These are phyloP conservation scores for Drosophila monieri DNA, from an alignment of 2,888 invertebrate genomes.

Conservation along the genomic window DNA sequence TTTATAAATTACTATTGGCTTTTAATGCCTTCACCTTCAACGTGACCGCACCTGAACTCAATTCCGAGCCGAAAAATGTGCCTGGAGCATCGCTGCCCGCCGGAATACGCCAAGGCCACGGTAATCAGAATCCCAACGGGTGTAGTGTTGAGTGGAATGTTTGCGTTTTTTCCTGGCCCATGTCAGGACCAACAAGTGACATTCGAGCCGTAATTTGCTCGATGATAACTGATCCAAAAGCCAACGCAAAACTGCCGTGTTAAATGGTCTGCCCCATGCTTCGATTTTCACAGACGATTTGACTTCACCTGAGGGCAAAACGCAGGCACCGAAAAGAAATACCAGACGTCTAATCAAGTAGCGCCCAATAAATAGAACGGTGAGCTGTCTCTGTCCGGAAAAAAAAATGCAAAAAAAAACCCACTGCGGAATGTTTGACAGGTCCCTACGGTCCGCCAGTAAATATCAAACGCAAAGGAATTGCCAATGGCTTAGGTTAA, in stretches of 20 bases:
- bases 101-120: not conserved
- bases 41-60: constrained; percentile 11
- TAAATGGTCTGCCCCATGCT: constrained; percentile 45
- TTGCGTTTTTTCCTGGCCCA: constrained; percentile 34
- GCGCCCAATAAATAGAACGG: constrained; percentile 66
- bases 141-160: constrained; percentile 43
- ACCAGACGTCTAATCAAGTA: constrained; percentile 75
- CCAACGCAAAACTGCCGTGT: constrained; percentile 42
- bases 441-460: constrained; percentile 33
- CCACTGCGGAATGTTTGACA: constrained; percentile 49
- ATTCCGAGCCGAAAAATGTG: not conserved
- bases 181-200: constrained; percentile 50
- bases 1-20: constrained; percentile 4
- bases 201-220: constrained; percentile 46
- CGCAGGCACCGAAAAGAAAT: constrained; percentile 42
- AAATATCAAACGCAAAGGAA: constrained; percentile 43
- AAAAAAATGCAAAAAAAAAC: not conserved
- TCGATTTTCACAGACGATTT: constrained; percentile 70
- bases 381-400: constrained; percentile 49
- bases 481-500: constrained; percentile 28
- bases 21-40: constrained; percentile 29
- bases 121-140: constrained; percentile 3
- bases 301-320: constrained; percentile 60
- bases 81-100: not conserved
- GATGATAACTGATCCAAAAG: constrained; percentile 32